These are phyloP conservation scores for Cyclargus thomasi DNA, from an alignment of 1,140 invertebrate species.

Conservation along the genomic window DNA sequence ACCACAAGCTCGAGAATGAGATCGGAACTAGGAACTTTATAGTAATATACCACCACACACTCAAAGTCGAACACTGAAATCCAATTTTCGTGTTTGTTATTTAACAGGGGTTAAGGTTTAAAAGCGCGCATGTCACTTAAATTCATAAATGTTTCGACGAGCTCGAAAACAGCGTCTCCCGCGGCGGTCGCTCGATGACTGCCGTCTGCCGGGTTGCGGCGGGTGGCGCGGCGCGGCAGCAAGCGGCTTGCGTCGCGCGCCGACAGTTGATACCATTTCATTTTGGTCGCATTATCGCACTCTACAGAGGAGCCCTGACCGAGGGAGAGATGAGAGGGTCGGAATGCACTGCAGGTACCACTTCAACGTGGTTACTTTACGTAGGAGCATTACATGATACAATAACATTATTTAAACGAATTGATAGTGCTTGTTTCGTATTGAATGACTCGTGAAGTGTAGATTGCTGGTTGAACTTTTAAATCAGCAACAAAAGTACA, in stretches of 20 bases:
- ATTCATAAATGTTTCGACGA: slow-evolving; percentile 38
- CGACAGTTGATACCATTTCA: slow-evolving; percentile 25
- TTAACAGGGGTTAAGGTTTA: slow-evolving; percentile 52
- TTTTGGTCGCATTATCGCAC: slow-evolving; percentile 49
- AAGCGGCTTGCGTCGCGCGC: slow-evolving; percentile 30
- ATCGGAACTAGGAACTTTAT: slow-evolving; percentile 38
- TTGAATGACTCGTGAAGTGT: no score
- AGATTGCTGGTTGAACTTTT: no score
- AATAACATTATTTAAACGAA: slow-evolving; percentile 39
- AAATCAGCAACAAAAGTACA: no score
- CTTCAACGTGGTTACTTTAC: slow-evolving; percentile 35
- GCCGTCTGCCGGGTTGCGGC: slow-evolving; percentile 49
- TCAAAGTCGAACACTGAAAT: slow-evolving; percentile 62
- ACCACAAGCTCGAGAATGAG: slow-evolving; percentile 58
- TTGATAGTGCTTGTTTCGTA: not conserved
- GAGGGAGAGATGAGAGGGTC: slow-evolving; percentile 31
- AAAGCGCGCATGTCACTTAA: slow-evolving; percentile 61
- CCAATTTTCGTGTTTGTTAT: slow-evolving; percentile 57
- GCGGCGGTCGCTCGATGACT: slow-evolving; percentile 68
- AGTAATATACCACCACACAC: slow-evolving; percentile 51
- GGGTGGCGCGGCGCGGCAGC: slow-evolving; percentile 24
- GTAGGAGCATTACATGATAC: slow-evolving; percentile 32
- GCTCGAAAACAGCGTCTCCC: slow-evolving; percentile 33
- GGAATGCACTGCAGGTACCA: slow-evolving; percentile 28
- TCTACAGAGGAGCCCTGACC: slow-evolving; percentile 12